These are phyloP conservation scores for Mirounga angustirostris DNA, from an alignment of 2,113 vertebrate genomes.

Conservation along the genomic window DNA sequence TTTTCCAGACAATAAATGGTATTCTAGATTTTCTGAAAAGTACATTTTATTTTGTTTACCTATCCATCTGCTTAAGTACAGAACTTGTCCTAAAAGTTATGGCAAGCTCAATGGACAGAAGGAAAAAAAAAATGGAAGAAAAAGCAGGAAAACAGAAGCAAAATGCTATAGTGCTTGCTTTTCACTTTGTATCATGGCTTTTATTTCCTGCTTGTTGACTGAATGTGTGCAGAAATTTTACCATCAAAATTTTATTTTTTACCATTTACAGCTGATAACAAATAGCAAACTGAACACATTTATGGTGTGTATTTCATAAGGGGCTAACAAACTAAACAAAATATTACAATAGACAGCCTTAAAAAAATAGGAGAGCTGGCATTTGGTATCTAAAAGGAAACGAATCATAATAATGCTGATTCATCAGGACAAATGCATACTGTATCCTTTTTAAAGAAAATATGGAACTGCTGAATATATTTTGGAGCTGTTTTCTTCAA, in stretches of 20 bases:
- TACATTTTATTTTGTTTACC: background rate
- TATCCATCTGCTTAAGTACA: background rate
- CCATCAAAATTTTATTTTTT: background rate
- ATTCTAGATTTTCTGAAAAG: background rate
- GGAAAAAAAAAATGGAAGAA: background rate
- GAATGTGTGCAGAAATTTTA: background rate
- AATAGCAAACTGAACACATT: background rate
- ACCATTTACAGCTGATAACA: background rate
- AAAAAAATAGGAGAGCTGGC: background rate
- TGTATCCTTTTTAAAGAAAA: background rate
- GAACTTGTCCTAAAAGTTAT: background rate
- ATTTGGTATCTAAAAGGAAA: background rate
- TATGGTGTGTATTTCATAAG: background rate
- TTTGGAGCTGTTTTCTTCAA: slow-evolving; percentile 1
- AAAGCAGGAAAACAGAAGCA: background rate
- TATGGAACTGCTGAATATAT: background rate
- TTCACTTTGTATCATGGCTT: background rate
- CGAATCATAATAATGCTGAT: background rate
- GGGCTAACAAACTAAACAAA: background rate
- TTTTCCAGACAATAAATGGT: background rate
- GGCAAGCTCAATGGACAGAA: background rate
- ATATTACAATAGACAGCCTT: background rate
- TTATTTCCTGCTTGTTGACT: background rate
- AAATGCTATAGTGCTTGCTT: background rate
- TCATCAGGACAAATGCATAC: background rate